Conservation (phyloP, 2,888 invertebrate species). For the Eurytoma californica region DNA sequence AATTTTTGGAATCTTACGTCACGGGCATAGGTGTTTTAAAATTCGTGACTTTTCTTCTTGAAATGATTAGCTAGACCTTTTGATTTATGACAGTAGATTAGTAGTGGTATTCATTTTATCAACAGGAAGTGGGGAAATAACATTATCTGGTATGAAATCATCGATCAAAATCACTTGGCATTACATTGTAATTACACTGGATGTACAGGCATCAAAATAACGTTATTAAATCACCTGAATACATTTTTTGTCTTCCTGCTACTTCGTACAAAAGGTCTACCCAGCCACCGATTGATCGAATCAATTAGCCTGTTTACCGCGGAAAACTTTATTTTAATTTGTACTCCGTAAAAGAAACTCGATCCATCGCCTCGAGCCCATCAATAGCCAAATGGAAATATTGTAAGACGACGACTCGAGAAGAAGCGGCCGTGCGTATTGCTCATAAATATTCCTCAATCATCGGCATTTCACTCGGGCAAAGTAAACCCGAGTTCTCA, state of each 20-base stretch:
- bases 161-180: constrained; percentile 36
- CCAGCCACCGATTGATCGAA: too few relatives aligned
- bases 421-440: neutral
- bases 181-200: neutral
- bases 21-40: neutral
- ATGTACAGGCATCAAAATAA: neutral
- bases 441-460: constrained; percentile 31
- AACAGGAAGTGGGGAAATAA: constrained; percentile 38
- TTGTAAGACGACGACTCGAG: neutral
- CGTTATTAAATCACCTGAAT: neutral
- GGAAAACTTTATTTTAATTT: too few relatives aligned
- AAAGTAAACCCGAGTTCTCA: constrained; percentile 24
- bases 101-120: constrained; percentile 19
- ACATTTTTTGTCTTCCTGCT: neutral
- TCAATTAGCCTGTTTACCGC: too few relatives aligned
- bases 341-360: neutral
- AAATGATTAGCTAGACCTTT: neutral
- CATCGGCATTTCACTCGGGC: constrained; percentile 3
- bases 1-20: too few relatives aligned
- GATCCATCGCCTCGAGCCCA: neutral
- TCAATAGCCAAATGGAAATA: constrained; percentile 12
- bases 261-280: neutral
- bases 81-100: constrained; percentile 27
- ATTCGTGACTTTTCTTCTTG: too few relatives aligned
- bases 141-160: constrained; percentile 18